Evolutionary conservation across 2,797 vertebrate genomes (phyloP).

Genomic region (Acipenser ruthenus): DNA sequence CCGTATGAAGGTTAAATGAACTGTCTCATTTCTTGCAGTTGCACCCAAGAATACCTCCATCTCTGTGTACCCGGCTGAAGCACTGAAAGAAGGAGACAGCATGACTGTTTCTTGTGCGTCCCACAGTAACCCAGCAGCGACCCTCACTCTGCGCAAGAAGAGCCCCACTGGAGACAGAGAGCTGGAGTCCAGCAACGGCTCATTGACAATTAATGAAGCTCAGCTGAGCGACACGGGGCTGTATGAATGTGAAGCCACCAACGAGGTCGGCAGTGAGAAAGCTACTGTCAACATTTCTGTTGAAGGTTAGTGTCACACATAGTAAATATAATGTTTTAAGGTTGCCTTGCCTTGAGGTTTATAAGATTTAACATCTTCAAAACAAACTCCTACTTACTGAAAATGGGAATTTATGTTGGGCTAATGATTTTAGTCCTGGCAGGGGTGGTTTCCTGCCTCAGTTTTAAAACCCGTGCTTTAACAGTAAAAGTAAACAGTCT

Average conservation of each 20-base stretch:
- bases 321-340: too few species aligned
- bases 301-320: conserved; percentile 44
- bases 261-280: conserved; percentile 40
- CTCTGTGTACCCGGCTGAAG: conserved; percentile 34
- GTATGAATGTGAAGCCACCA: conserved; percentile 58
- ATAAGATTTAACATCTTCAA: too few species aligned
- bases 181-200: conserved; percentile 29
- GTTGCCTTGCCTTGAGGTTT: too few species aligned
- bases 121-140: conserved; percentile 41
- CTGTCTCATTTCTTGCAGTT: conserved; percentile 27
- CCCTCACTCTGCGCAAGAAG: conserved; percentile 48
- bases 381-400: too few species aligned
- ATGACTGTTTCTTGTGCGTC: conserved; percentile 51
- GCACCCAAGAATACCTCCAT: conserved; percentile 38
- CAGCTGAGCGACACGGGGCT: conserved; percentile 43
- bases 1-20: background rate
- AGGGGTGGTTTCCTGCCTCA: too few species aligned
- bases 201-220: conserved; percentile 39
- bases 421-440: too few species aligned
- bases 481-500: too few species aligned
- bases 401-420: too few species aligned
- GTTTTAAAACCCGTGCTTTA: too few species aligned
- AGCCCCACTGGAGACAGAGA: conserved; percentile 3
- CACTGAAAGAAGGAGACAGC: conserved; percentile 49
- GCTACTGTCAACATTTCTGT: conserved; percentile 45